Percentiles rank a stretch among this genome's conserved stretches.
phyloP scores from a whole-genome alignment of 2,888 invertebrate genomes.

The Notocelia uddmanniana region DNA sequence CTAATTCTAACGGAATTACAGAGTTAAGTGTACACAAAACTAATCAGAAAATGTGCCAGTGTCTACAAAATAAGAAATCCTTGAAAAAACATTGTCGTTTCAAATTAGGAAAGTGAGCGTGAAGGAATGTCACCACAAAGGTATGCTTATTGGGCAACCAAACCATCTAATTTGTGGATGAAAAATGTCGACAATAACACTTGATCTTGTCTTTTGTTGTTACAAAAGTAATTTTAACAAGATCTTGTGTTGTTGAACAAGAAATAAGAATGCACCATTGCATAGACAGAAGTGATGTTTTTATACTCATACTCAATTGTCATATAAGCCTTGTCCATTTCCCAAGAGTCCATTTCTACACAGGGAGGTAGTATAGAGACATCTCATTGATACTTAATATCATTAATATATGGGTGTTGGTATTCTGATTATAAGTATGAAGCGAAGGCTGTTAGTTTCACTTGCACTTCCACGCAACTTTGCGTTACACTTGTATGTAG shows the following conservation, averaged over 20 bases:
- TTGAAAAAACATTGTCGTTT: constrained; percentile 48
- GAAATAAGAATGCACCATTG: not conserved
- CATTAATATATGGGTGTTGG: no score
- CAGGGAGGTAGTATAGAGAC: no score
- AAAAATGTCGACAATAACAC: constrained; percentile 34
- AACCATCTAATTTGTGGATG: constrained; percentile 38
- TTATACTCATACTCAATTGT: not conserved
- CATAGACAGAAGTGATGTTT: no score
- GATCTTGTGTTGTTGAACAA: constrained; percentile 3
- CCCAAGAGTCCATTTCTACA: no score
- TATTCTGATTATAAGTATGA: no score
- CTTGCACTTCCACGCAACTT: no score
- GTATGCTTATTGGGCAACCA: constrained; percentile 41
- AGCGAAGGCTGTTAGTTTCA: no score
- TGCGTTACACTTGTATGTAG: no score
- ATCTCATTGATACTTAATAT: no score
- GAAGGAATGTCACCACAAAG: constrained; percentile 54
- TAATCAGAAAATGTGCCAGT: constrained; percentile 2
- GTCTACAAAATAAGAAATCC: constrained; percentile 14
- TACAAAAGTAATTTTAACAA: constrained; percentile 22
- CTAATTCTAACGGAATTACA: not conserved
- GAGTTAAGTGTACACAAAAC: not conserved
- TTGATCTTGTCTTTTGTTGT: constrained; percentile 4
- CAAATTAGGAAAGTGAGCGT: constrained; percentile 57
- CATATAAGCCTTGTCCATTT: no score